Evolutionary conservation across 1,140 invertebrate species (phyloP).

Genomic region (Drosophila neocordata): DNA sequence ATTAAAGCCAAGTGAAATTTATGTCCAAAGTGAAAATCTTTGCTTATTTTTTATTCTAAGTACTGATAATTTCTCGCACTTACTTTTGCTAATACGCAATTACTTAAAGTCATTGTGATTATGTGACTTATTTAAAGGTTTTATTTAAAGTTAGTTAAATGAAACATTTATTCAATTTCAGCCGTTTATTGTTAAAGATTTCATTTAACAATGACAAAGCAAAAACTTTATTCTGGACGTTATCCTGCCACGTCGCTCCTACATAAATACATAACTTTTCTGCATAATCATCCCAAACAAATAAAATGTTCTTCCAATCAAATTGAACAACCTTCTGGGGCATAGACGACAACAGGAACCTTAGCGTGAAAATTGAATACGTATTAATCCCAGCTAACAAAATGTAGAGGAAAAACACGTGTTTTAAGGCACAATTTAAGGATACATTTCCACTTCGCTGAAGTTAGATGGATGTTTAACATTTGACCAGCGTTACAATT

Average conservation of each 20-base stretch:
- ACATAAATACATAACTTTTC: slow-evolving; percentile 58
- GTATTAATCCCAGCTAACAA: slow-evolving; percentile 54
- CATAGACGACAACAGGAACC: slow-evolving; percentile 21
- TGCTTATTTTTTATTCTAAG: slow-evolving; percentile 75
- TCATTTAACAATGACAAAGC: background rate
- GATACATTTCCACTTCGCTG: slow-evolving; percentile 64
- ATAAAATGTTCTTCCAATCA: slow-evolving; percentile 71
- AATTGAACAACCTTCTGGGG: slow-evolving; percentile 59
- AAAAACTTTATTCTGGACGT: background rate
- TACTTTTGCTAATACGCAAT: background rate
- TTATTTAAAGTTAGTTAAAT: slow-evolving; percentile 3
- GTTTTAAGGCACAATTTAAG: slow-evolving; percentile 37
- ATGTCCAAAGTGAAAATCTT: slow-evolving; percentile 58
- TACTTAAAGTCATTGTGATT: background rate
- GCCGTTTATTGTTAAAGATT: background rate
- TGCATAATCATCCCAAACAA: slow-evolving; percentile 71
- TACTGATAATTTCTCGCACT: slow-evolving; percentile 54
- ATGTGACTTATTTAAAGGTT: background rate
- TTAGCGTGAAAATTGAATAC: slow-evolving; percentile 75
- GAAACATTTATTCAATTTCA: background rate
- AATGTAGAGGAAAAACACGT: slow-evolving; percentile 10
- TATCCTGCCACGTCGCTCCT: slow-evolving; percentile 9
- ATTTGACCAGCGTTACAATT: slow-evolving; percentile 50
- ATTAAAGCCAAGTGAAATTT: slow-evolving; percentile 71
- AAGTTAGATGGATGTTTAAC: slow-evolving; percentile 70